These are phyloP conservation scores for Teinopalpus imperialis DNA, from an alignment of 2,888 invertebrate genomes.

Conservation along the genomic window DNA sequence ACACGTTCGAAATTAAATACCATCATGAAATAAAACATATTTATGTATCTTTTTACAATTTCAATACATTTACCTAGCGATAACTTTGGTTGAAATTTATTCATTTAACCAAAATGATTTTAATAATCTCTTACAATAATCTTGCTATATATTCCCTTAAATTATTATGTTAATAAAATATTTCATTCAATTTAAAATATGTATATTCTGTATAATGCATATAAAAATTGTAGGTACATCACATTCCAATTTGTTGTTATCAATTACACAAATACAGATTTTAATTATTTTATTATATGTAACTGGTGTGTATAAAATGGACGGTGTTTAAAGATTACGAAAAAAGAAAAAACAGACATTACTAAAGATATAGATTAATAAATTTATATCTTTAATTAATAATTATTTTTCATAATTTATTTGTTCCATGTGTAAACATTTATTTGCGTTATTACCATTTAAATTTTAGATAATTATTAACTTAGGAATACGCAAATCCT, in stretches of 20 bases:
- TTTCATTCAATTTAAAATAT: neutral
- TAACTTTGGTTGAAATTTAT: constrained; percentile 59
- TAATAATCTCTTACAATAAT: neutral
- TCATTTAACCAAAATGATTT: constrained; percentile 33
- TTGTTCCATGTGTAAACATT: neutral
- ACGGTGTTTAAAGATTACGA: constrained; percentile 17
- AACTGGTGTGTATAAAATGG: constrained; percentile 13
- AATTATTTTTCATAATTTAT: neutral
- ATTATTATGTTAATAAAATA: neutral
- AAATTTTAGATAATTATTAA: constrained; percentile 20
- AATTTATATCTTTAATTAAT: too few relatives aligned
- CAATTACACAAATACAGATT: neutral
- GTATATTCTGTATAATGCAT: neutral
- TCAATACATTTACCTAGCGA: constrained; percentile 33
- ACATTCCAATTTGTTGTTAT: constrained; percentile 1
- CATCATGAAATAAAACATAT: constrained; percentile 23
- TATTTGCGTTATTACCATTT: constrained; percentile 18
- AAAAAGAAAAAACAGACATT: too few relatives aligned
- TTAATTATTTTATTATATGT: neutral
- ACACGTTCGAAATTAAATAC: constrained; percentile 8
- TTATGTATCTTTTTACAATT: constrained; percentile 8
- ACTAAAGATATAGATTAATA: too few relatives aligned
- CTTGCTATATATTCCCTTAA: constrained; percentile 3
- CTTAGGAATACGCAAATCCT: constrained; percentile 7
- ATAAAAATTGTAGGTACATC: neutral